A percentile compares a stretch with the other conserved stretches of the same genome.
These are phyloP conservation scores for Anticlea derivata DNA, from an alignment of 2,888 invertebrate species.

Conservation along the genomic window DNA sequence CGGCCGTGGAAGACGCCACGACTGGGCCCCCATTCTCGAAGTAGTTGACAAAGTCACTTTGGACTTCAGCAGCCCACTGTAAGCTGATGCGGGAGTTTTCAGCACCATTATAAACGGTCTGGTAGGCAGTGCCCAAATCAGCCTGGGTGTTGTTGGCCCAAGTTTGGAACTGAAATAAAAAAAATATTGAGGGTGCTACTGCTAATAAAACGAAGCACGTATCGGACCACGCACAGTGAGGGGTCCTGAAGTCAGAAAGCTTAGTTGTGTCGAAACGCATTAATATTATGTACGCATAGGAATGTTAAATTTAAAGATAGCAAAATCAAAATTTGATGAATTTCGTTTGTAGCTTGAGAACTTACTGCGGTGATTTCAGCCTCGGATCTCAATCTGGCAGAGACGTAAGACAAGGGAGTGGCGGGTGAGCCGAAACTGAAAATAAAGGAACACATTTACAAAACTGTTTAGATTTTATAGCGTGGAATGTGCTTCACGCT, in stretches of 20 bases:
- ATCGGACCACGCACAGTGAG: too few species aligned
- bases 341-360: background rate
- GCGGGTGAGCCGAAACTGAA: constrained; percentile 55
- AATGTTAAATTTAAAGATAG: too few species aligned
- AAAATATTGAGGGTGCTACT: too few species aligned
- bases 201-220: too few species aligned
- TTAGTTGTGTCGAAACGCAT: too few species aligned
- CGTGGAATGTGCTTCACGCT: too few species aligned
- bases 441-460: constrained; percentile 1
- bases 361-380: constrained; percentile 53
- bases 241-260: too few species aligned
- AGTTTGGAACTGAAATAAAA: constrained; percentile 55
- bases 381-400: constrained; percentile 57
- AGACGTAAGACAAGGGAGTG: constrained; percentile 59
- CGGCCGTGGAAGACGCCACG: constrained; percentile 24
- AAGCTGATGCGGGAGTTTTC: constrained; percentile 46
- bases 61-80: constrained; percentile 46
- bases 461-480: too few species aligned
- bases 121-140: constrained; percentile 43
- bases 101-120: constrained; percentile 43
- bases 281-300: too few species aligned
- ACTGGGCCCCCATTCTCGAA: constrained; percentile 45
- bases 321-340: too few species aligned
- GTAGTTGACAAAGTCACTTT: constrained; percentile 53
- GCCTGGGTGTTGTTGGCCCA: constrained; percentile 54